Evolutionary conservation across 2,113 vertebrate species (phyloP).

Genomic region (Bujurquina vittata): DNA sequence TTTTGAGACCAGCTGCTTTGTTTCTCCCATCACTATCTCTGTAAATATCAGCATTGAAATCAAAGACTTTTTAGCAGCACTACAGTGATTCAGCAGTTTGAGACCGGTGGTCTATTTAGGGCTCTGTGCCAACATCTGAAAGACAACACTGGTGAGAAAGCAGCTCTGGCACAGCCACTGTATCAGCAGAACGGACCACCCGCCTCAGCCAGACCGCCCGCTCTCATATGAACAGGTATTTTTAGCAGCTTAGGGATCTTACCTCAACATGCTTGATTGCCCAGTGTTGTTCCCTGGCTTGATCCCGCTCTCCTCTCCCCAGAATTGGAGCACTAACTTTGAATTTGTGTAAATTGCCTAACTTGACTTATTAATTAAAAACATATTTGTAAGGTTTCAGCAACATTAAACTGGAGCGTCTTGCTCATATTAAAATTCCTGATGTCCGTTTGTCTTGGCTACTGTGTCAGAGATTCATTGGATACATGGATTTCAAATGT

Average conservation of each 20-base stretch:
- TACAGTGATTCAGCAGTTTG: slow-evolving; percentile 25
- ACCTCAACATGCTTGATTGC: slow-evolving; percentile 27
- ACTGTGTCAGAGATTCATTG: not conserved
- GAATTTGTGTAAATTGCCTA: not conserved
- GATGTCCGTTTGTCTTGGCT: not conserved
- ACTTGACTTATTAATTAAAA: not conserved
- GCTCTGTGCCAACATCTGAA: slow-evolving; percentile 58
- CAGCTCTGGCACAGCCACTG: slow-evolving; percentile 21
- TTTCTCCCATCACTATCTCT: not conserved
- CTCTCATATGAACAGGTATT: slow-evolving; percentile 59
- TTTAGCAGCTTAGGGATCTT: slow-evolving; percentile 50
- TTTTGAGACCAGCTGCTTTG: not conserved
- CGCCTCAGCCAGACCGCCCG: slow-evolving; percentile 15
- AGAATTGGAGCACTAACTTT: not conserved
- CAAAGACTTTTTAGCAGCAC: not conserved
- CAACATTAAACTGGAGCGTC: not conserved
- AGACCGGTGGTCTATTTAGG: slow-evolving; percentile 20
- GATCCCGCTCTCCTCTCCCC: not conserved
- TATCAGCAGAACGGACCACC: slow-evolving; percentile 53
- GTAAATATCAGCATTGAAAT: not conserved
- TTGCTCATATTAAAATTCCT: not conserved
- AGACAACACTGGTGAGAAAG: slow-evolving; percentile 75
- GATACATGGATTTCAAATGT: not conserved
- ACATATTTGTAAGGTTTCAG: not conserved
- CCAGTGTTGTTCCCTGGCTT: slow-evolving; percentile 11